Evolutionary conservation across 2,113 vertebrate genomes (phyloP).

Genomic region (Saiga tatarica): DNA sequence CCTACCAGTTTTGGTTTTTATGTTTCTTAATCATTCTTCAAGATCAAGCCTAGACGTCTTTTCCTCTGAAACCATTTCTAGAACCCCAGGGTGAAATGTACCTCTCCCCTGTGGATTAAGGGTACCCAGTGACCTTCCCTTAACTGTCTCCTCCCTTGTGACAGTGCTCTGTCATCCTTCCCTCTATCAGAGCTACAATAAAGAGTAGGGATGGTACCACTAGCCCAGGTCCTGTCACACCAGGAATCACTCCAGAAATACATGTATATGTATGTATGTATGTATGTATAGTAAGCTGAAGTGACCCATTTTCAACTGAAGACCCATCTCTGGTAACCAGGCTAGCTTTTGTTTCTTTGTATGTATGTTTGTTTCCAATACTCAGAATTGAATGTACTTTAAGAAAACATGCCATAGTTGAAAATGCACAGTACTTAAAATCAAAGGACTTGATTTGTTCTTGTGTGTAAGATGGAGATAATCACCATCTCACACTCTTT

Average conservation of each 20-base stretch:
- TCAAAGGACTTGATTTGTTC: neutral
- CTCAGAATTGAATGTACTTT: neutral
- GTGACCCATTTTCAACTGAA: neutral
- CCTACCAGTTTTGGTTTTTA: neutral
- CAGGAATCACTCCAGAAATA: neutral
- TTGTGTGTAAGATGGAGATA: neutral
- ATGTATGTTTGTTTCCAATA: neutral
- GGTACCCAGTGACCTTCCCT: neutral
- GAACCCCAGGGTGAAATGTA: neutral
- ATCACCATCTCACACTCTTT: neutral
- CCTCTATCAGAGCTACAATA: neutral
- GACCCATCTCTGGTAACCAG: neutral
- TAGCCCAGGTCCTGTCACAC: neutral
- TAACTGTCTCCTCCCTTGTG: neutral
- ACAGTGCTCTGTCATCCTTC: neutral
- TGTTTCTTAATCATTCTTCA: conserved; percentile 14
- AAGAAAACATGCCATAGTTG: neutral
- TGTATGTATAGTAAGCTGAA: neutral
- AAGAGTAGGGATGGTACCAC: neutral
- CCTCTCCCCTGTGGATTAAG: neutral
- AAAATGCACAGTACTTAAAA: neutral
- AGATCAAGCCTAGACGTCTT: neutral
- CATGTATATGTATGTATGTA: neutral
- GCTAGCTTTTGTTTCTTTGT: neutral
- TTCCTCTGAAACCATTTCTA: neutral